These are phyloP conservation scores for Baronia brevicornis DNA, from an alignment of 2,888 invertebrate genomes.

Conservation along the genomic window DNA sequence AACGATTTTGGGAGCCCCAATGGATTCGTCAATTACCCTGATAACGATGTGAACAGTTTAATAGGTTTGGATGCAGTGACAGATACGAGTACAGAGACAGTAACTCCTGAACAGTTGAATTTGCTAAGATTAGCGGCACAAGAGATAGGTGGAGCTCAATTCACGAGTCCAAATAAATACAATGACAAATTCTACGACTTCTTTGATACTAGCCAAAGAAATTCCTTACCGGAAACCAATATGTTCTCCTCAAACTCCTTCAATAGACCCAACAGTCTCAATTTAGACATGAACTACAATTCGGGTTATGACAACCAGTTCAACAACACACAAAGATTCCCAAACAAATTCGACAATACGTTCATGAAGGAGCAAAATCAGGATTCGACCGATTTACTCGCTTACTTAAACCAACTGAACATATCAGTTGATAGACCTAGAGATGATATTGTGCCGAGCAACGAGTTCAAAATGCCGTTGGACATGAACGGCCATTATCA, in stretches of 20 bases:
- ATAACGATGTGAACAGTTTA: constrained; percentile 46
- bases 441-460: constrained; percentile 35
- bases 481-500: constrained; percentile 53
- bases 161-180: constrained; percentile 50
- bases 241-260: constrained; percentile 47
- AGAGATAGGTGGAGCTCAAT: constrained; percentile 67
- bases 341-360: constrained; percentile 41
- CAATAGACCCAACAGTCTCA: constrained; percentile 56
- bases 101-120: constrained; percentile 63
- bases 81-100: constrained; percentile 40
- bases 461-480: constrained; percentile 51
- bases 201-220: constrained; percentile 66
- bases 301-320: constrained; percentile 40
- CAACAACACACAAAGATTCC: constrained; percentile 43
- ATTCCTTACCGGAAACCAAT: constrained; percentile 55
- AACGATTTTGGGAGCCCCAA: constrained; percentile 52
- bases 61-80: constrained; percentile 48
- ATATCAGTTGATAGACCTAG: constrained; percentile 42
- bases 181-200: constrained; percentile 62
- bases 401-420: constrained; percentile 55
- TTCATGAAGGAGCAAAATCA: constrained; percentile 45
- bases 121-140: constrained; percentile 66
- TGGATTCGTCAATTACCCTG: constrained; percentile 50
- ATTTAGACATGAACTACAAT: constrained; percentile 54
- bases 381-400: constrained; percentile 47